These are phyloP conservation scores for Eupithecia exiguata DNA, from an alignment of 2,888 invertebrate genomes.

Conservation along the genomic window DNA sequence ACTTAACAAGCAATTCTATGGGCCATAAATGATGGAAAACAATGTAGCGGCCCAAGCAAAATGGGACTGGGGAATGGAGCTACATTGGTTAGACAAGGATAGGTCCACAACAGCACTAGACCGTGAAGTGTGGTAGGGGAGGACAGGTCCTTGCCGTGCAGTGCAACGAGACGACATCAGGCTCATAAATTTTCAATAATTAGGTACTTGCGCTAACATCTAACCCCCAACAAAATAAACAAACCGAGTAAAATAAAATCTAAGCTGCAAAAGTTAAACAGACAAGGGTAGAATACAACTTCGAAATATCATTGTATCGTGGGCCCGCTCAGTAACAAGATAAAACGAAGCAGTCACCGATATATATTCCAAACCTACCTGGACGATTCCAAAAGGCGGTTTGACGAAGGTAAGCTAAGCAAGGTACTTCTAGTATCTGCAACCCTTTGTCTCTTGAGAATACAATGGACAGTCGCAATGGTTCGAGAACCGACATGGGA, in stretches of 20 bases:
- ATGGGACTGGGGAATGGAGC: not conserved
- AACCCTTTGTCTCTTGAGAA: slow-evolving; percentile 81
- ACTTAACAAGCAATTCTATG: not conserved
- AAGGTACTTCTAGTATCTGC: slow-evolving; percentile 66
- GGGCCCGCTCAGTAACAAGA: slow-evolving; percentile 38
- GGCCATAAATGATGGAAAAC: not conserved
- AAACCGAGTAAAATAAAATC: slow-evolving; percentile 1
- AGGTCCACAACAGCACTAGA: not conserved
- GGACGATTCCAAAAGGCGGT: slow-evolving; percentile 68
- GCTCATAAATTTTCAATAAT: not conserved
- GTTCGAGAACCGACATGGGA: slow-evolving; percentile 79
- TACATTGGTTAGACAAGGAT: not conserved
- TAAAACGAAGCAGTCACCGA: slow-evolving; percentile 53
- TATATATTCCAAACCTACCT: slow-evolving; percentile 71
- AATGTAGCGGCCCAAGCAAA: not conserved
- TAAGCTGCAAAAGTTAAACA: slow-evolving; percentile 25
- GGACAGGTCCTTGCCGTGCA: not conserved
- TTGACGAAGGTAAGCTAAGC: slow-evolving; percentile 79
- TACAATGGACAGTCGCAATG: slow-evolving; percentile 81
- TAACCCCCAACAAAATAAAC: not conserved
- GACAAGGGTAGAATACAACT: slow-evolving; percentile 34
- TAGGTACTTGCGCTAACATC: not conserved
- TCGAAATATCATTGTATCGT: slow-evolving; percentile 45
- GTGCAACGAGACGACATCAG: not conserved
- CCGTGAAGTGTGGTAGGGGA: not conserved